These are phyloP conservation scores for Scolanthus callimorphus DNA, from an alignment of 92 coral and sea anemone genomes.

Conservation along the genomic window DNA sequence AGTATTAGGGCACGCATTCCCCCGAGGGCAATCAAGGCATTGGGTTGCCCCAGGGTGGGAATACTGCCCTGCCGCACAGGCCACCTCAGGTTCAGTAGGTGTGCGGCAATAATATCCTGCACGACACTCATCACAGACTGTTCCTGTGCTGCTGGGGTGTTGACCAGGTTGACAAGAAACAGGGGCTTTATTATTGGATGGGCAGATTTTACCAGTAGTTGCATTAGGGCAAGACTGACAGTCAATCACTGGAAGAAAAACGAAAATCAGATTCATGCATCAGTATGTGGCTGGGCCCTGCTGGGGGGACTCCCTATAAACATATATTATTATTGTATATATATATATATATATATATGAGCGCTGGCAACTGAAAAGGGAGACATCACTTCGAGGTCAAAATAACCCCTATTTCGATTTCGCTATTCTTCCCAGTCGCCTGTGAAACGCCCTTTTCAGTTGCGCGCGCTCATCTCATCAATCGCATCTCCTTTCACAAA, in stretches of 20 bases:
- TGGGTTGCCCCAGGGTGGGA: slow-evolving; percentile 76
- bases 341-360: too few relatives aligned
- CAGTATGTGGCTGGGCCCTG: too few relatives aligned
- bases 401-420: too few relatives aligned
- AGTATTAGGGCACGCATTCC: slow-evolving; percentile 60
- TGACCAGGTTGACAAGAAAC: slow-evolving; percentile 73
- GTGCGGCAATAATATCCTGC: slow-evolving; percentile 83
- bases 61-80: slow-evolving; percentile 81
- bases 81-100: slow-evolving; percentile 59
- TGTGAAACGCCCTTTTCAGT: too few relatives aligned
- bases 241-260: slow-evolving; percentile 61
- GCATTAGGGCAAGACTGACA: slow-evolving; percentile 95
- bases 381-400: too few relatives aligned
- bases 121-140: slow-evolving; percentile 70
- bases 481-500: too few relatives aligned
- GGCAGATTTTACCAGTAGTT: slow-evolving; percentile 84
- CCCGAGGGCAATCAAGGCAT: slow-evolving; percentile 73
- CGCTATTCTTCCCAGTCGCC: too few relatives aligned
- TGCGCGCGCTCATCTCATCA: too few relatives aligned
- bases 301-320: too few relatives aligned
- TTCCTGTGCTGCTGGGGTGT: slow-evolving; percentile 74
- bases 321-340: too few relatives aligned
- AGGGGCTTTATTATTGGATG: slow-evolving; percentile 65
- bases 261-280: too few relatives aligned
- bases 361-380: too few relatives aligned